These are phyloP conservation scores for Nematolebias whitei DNA, from an alignment of 2,113 vertebrate genomes.

Conservation along the genomic window DNA sequence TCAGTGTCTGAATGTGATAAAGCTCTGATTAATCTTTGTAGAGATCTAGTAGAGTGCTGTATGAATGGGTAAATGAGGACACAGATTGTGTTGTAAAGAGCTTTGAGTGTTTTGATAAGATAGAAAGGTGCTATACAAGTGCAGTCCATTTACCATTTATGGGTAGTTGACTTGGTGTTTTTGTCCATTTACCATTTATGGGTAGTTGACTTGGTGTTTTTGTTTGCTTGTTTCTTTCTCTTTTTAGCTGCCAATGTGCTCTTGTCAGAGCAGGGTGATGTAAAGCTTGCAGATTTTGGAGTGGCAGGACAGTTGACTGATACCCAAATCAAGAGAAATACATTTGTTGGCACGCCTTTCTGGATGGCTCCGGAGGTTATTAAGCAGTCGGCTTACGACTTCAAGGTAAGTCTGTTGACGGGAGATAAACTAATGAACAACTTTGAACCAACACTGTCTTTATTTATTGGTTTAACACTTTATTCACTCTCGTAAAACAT, in stretches of 20 bases:
- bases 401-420: constrained; percentile 83
- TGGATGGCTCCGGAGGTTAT: constrained; percentile 99
- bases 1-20: no score
- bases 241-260: constrained; percentile 92
- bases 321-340: constrained; percentile 99
- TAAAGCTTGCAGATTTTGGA: constrained; percentile 98
- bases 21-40: no score
- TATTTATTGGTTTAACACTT: not conserved
- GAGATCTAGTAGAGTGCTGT: no score
- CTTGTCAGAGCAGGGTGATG: constrained; percentile 95
- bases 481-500: no score
- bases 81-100: no score
- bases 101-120: no score
- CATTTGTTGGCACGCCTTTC: constrained; percentile 97
- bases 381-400: constrained; percentile 98
- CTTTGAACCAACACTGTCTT: not conserved
- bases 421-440: not conserved
- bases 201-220: no score
- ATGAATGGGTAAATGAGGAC: no score
- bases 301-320: constrained; percentile 98
- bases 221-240: not conserved
- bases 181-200: no score
- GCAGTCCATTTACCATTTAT: no score
- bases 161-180: no score
- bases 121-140: no score